phyloP scores from a whole-genome alignment of 2,888 invertebrate species.

The Digitonthophagus gazella region DNA sequence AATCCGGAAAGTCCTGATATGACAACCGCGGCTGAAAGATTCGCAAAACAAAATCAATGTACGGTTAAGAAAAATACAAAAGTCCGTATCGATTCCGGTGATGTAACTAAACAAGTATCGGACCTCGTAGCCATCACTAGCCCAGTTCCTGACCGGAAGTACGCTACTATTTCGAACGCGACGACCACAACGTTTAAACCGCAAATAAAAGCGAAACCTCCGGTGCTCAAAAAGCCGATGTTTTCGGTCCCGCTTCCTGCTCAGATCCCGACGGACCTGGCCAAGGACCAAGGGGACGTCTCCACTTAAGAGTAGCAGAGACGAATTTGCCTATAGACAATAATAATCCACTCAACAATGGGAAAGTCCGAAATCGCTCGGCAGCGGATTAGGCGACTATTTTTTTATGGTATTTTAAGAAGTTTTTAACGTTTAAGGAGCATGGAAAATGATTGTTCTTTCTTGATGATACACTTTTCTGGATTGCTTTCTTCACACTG shows the following conservation, averaged over 20 bases:
- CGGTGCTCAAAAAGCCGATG: constrained; percentile 69
- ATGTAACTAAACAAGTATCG: constrained; percentile 36
- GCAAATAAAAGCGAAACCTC: constrained; percentile 77
- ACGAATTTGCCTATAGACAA: constrained; percentile 32
- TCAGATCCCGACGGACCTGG: constrained; percentile 25
- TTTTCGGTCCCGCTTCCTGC: constrained; percentile 53
- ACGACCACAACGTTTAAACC: constrained; percentile 60
- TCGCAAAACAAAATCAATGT: constrained; percentile 76
- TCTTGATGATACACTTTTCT: background rate
- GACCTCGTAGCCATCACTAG: constrained; percentile 43
- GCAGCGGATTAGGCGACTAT: background rate
- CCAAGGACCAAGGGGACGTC: constrained; percentile 31
- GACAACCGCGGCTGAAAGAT: constrained; percentile 73
- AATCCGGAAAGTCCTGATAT: constrained; percentile 60
- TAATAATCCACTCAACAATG: constrained; percentile 28
- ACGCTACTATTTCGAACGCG: constrained; percentile 41
- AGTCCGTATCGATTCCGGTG: constrained; percentile 43
- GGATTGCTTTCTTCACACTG: background rate
- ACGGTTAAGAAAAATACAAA: constrained; percentile 71
- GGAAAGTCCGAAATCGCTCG: background rate
- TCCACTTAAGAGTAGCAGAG: constrained; percentile 24
- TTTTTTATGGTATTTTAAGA: constrained; percentile 9
- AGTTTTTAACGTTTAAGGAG: background rate
- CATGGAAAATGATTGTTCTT: background rate
- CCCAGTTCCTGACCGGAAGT: constrained; percentile 46